These are phyloP conservation scores for Malurus elegans DNA, from an alignment of 2,113 vertebrate genomes.

Conservation along the genomic window DNA sequence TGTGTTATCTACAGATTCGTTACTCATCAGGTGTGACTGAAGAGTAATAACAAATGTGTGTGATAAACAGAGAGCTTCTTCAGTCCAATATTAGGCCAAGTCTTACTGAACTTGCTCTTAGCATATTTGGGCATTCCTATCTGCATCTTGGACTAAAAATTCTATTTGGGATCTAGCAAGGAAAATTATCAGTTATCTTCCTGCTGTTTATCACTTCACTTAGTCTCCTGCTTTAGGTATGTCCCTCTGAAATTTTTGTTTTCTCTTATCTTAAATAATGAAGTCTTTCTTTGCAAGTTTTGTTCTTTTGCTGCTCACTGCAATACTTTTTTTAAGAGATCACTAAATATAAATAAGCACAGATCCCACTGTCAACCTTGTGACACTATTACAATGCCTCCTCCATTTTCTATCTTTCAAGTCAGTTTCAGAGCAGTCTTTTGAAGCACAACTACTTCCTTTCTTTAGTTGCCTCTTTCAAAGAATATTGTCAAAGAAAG, in stretches of 20 bases:
- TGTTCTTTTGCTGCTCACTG: neutral
- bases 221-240: neutral
- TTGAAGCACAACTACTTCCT: neutral
- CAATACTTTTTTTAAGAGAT: neutral
- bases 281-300: neutral
- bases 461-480: neutral
- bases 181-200: neutral
- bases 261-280: neutral
- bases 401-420: neutral
- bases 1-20: accelerated
- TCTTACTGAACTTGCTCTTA: neutral
- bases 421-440: neutral
- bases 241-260: neutral
- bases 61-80: neutral
- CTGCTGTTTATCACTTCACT: neutral
- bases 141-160: neutral
- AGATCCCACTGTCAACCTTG: neutral
- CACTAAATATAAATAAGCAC: neutral
- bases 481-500: conserved; percentile 2
- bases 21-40: neutral
- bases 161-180: neutral
- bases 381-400: neutral
- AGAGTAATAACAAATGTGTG: neutral
- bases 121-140: neutral
- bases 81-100: neutral